Evolutionary conservation across 2,888 invertebrate species (phyloP).

Genomic region (Mythimna albipuncta): DNA sequence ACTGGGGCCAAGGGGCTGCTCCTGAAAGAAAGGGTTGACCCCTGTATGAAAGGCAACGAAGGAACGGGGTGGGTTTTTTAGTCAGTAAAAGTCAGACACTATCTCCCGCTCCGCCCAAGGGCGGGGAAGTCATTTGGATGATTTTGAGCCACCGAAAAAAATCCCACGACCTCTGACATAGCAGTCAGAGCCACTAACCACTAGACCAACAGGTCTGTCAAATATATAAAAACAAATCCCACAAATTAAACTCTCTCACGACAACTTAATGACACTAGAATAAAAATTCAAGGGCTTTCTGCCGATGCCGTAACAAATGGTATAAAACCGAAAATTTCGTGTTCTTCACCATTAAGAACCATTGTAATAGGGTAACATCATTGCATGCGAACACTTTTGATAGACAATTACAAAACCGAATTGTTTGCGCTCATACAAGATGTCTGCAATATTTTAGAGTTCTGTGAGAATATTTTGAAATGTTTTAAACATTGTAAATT

Average conservation of each 20-base stretch:
- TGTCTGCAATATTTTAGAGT: constrained; percentile 24
- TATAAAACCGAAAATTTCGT: constrained; percentile 10
- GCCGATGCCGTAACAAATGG: constrained; percentile 17
- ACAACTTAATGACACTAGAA: not conserved
- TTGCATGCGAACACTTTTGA: constrained; percentile 38
- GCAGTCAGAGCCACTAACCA: too few species aligned
- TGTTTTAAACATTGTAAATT: constrained; percentile 54
- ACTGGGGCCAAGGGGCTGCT: too few species aligned
- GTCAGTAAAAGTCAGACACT: too few species aligned
- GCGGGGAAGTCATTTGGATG: too few species aligned
- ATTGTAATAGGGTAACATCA: constrained; percentile 22
- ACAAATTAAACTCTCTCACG: not conserved
- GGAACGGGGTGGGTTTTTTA: too few species aligned
- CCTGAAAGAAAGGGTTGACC: too few species aligned
- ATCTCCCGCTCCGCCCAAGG: too few species aligned
- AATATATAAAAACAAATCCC: not conserved
- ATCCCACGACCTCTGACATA: too few species aligned
- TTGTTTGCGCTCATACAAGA: constrained; percentile 50
- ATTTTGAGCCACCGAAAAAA: too few species aligned
- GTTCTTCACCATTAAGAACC: constrained; percentile 24
- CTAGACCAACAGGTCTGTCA: too few species aligned
- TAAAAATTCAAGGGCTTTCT: constrained; percentile 27
- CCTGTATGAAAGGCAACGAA: too few species aligned
- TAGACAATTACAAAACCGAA: constrained; percentile 44
- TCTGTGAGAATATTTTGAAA: constrained; percentile 57